These are phyloP conservation scores for Danio kyathit DNA, from an alignment of 2,797 vertebrate species.

Conservation along the genomic window DNA sequence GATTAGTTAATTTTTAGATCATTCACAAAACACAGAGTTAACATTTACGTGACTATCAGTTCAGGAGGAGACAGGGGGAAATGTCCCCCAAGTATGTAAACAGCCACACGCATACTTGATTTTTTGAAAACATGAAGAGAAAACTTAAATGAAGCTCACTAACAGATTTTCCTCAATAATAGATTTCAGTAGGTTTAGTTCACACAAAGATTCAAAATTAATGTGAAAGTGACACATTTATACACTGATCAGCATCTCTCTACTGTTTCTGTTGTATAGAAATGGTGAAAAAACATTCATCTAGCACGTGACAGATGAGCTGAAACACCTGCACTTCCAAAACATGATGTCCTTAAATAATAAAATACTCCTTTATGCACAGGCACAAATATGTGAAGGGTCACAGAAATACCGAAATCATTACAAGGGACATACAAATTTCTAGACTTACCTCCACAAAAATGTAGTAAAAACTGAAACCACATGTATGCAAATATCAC, in stretches of 20 bases:
- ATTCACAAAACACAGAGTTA: background rate
- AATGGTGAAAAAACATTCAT: background rate
- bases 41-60: constrained; percentile 10
- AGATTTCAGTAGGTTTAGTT: background rate
- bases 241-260: background rate
- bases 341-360: background rate
- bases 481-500: too few relatives aligned
- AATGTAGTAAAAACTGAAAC: too few relatives aligned
- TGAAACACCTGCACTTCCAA: background rate
- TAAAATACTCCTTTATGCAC: too few relatives aligned
- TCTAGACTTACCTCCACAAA: too few relatives aligned
- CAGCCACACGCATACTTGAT: constrained; percentile 10
- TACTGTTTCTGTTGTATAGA: background rate
- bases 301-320: too few relatives aligned
- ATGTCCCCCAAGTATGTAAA: background rate
- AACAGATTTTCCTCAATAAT: background rate
- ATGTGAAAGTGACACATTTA: background rate
- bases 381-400: too few relatives aligned
- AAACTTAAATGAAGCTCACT: background rate
- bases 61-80: background rate
- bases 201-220: background rate
- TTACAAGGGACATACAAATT: too few relatives aligned
- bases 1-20: constrained; percentile 24
- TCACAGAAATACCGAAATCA: too few relatives aligned
- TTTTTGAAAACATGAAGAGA: background rate